Base-by-base conservation (phyloP, 1,140 invertebrate genomes). In the Homarus americanus region DNA sequence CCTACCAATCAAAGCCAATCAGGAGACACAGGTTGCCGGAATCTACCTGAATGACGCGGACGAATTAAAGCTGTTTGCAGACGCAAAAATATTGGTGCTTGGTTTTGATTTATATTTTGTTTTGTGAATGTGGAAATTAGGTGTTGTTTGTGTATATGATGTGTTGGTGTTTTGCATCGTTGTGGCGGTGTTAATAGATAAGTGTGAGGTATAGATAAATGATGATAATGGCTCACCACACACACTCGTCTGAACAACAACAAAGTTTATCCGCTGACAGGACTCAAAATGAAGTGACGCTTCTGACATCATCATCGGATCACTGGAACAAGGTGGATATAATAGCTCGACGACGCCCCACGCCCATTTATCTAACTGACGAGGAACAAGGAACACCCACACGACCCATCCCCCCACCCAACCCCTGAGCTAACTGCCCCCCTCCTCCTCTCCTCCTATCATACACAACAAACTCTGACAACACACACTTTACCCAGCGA, bases 1-100 rank as follows among this genome's bases (percentile, higher is more conserved):
- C 82, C 82, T 82, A 34, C 82, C 82, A 83, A 83, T 83, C 82
- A 83, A 38, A 28, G 58, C 82, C 82, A 83, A 83, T 83, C 82
- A 83, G 82, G 58, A 28, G 82, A 83, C 82, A 83, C 38, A 36
- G n/a, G 82, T 83, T 83, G 82, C 82, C 34, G 34, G 32, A 28
- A 28, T 58, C 79, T 49, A 2, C 17, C 63, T 36, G 58, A 24
- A 49, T 36, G 66, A 78, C 75, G 9, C 75, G 66, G 7, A 5
- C 24, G 5, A 34, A 49, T n/a, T n/a, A n/a, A n/a, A n/a, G n/a
- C n/a, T n/a, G n/a, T n/a, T n/a, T n/a, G n/a, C n/a, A n/a, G n/a
- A n/a, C n/a, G n/a, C n/a, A n/a, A n/a, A n/a, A n/a, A n/a, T n/a
- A n/a, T n/a, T n/a, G n/a, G n/a, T n/a, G n/a, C n/a, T n/a, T n/a